Evolutionary conservation across 2,113 vertebrate species (phyloP), one percentile per base, ranked within the genome.

Genomic region (Syngnathus floridae): DNA sequence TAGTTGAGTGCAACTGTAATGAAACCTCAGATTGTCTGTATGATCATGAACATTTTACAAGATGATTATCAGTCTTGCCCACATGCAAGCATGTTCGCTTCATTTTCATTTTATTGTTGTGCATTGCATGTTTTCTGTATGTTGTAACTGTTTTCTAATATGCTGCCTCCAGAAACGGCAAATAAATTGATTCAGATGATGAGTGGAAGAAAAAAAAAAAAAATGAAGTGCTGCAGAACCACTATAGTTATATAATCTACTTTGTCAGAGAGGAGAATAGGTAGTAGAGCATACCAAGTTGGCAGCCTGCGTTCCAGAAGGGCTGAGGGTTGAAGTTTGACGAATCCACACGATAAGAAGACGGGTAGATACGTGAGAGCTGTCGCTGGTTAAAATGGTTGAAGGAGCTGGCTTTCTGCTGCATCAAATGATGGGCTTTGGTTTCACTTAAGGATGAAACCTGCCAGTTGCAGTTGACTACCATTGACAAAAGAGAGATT

Each of bases 241-340:
- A 41, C 9, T 12, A 13, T 11, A 41, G 2, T 13, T 48, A 7
- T 48, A 48, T 48, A 2, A 64, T 48, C 36, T 41, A 21, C 52
- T 9, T 11, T 19, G 10, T 46, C 16, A 63, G 41, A 54, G 60
- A 54, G 22, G 10, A 31, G 62, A 55, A n/a, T 17, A 37, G 19
- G 0, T 90, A 46, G 19, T 26, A 36, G 5, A 55, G 19, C 65
- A 0, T 90, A 99, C 96, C 96, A 9, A 99, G 89, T 31, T 99
- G 96, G 87, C 95, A 98, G 77, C 96, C 97, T 0, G 93, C 87
- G 0, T 93, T 98, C 97, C 97, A 99, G 90, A 98, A 98, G 3
- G 96, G 95, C 88, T 99, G 97, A 0, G 97, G 97, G 81, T 98
- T 95, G 90, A 93, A 98, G 90, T 99, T 99, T 89, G 95, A 98